A percentile compares a stretch with the other conserved stretches of the same genome.
Conservation (phyloP, 2,888 invertebrate genomes). For the Trileptium ribeirensis region DNA sequence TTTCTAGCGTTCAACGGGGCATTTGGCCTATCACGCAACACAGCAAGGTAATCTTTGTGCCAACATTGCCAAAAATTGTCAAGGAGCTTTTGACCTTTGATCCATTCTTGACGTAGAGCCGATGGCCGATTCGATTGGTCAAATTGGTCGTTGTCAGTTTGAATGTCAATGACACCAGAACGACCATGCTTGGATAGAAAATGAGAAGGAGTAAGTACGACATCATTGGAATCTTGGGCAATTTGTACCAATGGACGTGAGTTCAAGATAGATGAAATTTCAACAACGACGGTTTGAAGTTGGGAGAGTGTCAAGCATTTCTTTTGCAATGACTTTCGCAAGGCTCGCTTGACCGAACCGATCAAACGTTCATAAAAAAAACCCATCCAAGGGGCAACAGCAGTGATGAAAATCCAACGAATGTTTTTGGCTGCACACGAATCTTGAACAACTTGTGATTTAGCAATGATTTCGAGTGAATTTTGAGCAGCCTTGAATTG, state of each 20-base stretch:
- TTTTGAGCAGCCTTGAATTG: constrained; percentile 51
- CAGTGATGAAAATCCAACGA: background rate
- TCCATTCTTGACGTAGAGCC: too few species aligned
- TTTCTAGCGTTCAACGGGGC: too few species aligned
- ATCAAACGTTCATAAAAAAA: background rate
- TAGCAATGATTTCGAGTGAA: constrained; percentile 38
- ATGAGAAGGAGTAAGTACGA: background rate
- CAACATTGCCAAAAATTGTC: too few species aligned
- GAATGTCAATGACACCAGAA: too few species aligned
- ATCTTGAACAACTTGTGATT: background rate
- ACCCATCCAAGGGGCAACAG: background rate
- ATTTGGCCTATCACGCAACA: too few species aligned
- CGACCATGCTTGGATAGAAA: background rate
- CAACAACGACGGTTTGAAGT: background rate
- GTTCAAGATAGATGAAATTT: background rate
- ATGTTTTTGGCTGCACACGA: background rate
- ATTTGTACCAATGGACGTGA: background rate
- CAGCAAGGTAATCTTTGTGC: too few species aligned
- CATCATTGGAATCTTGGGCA: background rate
- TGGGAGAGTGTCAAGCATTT: background rate
- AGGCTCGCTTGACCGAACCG: background rate
- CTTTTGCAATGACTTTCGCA: background rate
- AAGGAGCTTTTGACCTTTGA: too few species aligned
- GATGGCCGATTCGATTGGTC: too few species aligned
- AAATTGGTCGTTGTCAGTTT: too few species aligned